Percentiles rank a stretch among this genome's conserved stretches.
Evolutionary conservation across 1,140 invertebrate species (phyloP).

Genomic region (Hestina assimilis): DNA sequence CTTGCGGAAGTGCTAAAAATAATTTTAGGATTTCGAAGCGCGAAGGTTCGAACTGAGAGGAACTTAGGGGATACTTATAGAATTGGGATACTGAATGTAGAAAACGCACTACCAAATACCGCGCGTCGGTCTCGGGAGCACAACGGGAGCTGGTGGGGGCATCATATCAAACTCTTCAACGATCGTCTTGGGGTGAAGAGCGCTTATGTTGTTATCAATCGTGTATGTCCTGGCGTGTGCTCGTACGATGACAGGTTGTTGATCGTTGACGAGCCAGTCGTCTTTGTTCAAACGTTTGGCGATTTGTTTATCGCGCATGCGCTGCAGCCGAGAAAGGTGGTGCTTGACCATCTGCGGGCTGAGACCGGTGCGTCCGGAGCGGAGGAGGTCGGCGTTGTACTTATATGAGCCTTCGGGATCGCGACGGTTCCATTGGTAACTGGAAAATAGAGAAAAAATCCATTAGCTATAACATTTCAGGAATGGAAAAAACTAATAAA

Average conservation of each 20-base stretch:
- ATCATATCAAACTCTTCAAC: slow-evolving; percentile 74
- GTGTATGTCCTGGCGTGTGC: slow-evolving; percentile 68
- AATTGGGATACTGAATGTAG: slow-evolving; percentile 9
- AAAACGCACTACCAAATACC: slow-evolving; percentile 41
- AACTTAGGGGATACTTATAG: slow-evolving; percentile 28
- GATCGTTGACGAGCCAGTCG: slow-evolving; percentile 64
- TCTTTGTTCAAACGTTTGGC: slow-evolving; percentile 39
- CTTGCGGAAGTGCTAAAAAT: slow-evolving; percentile 33
- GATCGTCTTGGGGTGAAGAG: slow-evolving; percentile 73
- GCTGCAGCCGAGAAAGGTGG: slow-evolving; percentile 59
- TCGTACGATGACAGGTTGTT: slow-evolving; percentile 45
- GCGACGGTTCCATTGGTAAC: slow-evolving; percentile 66
- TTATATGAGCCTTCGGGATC: slow-evolving; percentile 69
- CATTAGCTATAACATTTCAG: no score
- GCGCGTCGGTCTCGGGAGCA: slow-evolving; percentile 36
- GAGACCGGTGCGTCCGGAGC: slow-evolving; percentile 64
- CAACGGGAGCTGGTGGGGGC: slow-evolving; percentile 43
- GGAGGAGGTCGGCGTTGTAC: slow-evolving; percentile 64
- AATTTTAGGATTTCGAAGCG: slow-evolving; percentile 33
- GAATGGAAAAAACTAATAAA: no score
- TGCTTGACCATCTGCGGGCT: slow-evolving; percentile 61
- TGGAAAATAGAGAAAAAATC: slow-evolving; percentile 42
- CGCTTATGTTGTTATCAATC: slow-evolving; percentile 71
- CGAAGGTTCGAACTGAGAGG: slow-evolving; percentile 18
- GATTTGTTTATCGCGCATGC: slow-evolving; percentile 63